Percentiles rank a stretch among this genome's conserved stretches.
Conservation (phyloP, 2,113 vertebrate genomes). For the Cyanoramphus novaezelandiae region DNA sequence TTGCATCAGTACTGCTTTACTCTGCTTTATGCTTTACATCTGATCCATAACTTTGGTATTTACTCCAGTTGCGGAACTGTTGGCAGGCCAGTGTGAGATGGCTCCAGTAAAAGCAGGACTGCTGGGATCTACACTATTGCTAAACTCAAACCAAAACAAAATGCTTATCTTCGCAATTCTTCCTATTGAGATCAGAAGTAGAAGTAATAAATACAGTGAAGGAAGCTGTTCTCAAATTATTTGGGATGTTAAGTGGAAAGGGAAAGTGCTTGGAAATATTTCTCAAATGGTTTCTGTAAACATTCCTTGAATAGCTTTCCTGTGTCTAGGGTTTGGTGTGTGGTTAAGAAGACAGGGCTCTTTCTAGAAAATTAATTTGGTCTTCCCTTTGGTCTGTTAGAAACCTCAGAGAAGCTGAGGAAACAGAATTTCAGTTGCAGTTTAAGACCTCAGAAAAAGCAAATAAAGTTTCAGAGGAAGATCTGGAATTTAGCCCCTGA, state of each 20-base stretch:
- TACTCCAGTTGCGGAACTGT: not conserved
- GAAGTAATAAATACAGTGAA: slow-evolving; percentile 9
- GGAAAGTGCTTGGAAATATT: not conserved
- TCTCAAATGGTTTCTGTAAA: slow-evolving; percentile 18
- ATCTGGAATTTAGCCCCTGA: not conserved
- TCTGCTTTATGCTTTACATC: not conserved
- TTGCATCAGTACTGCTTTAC: not conserved
- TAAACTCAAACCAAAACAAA: slow-evolving; percentile 42
- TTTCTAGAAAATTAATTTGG: not conserved
- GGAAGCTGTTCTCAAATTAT: not conserved
- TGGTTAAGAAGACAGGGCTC: not conserved
- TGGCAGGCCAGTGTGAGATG: not conserved
- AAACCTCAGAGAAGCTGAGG: not conserved
- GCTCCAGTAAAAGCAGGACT: slow-evolving; percentile 46
- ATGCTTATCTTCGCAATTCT: not conserved
- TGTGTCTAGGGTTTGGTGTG: not conserved
- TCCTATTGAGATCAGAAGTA: slow-evolving; percentile 21
- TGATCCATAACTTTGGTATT: slow-evolving; percentile 18
- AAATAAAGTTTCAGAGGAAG: not conserved
- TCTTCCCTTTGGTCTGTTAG: not conserved
- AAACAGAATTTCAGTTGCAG: not conserved
- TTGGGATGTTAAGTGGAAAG: slow-evolving; percentile 10
- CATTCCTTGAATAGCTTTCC: slow-evolving; percentile 13
- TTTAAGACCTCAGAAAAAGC: not conserved
- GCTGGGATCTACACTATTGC: slow-evolving; percentile 3